Percentiles rank a stretch among this genome's conserved stretches.
phyloP scores from a whole-genome alignment of 2,797 vertebrate species.

The Sus cebifrons region DNA sequence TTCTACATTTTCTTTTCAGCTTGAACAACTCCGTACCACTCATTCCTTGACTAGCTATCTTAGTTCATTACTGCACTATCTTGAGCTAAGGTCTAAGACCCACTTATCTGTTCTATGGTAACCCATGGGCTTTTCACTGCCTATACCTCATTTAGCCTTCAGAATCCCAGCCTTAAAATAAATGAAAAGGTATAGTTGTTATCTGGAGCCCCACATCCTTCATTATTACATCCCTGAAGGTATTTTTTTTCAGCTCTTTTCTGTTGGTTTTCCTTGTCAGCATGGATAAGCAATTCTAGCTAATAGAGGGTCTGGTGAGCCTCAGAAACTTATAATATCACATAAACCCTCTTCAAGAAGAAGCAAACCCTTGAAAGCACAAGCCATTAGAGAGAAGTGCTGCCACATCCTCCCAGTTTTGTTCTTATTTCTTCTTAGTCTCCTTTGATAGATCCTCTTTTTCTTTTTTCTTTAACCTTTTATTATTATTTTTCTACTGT shows the following conservation, averaged over 20 bases:
- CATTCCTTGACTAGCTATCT: neutral
- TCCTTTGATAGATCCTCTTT: neutral
- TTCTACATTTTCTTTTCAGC: conserved; percentile 7
- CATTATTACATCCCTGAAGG: neutral
- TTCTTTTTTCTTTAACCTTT: no score
- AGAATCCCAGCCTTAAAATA: conserved; percentile 23
- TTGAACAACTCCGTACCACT: neutral
- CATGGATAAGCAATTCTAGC: neutral
- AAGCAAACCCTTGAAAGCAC: neutral
- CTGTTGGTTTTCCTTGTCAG: neutral
- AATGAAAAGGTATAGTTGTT: neutral
- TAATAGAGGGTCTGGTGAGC: neutral
- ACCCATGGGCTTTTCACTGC: neutral
- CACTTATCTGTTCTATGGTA: neutral
- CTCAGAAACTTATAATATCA: neutral
- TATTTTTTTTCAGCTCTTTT: neutral
- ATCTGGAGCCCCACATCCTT: neutral
- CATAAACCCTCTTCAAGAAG: neutral
- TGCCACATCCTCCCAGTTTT: neutral
- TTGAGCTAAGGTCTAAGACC: neutral
- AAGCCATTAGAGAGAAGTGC: neutral
- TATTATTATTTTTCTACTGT: no score
- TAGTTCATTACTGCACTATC: neutral
- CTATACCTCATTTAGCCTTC: neutral
- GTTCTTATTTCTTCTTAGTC: neutral